Conservation (phyloP, 2,113 vertebrate genomes). For the Gracilinanus agilis region DNA sequence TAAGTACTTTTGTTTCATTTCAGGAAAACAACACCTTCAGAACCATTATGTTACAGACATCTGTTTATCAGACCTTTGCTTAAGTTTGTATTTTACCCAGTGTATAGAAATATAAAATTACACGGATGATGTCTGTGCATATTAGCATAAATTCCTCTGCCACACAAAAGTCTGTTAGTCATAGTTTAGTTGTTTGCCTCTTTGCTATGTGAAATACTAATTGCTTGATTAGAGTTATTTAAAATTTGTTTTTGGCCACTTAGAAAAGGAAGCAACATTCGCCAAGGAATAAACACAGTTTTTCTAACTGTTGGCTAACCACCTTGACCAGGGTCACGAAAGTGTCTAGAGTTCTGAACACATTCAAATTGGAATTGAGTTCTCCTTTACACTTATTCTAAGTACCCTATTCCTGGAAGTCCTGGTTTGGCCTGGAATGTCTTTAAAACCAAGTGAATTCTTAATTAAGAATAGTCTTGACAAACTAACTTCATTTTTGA, state of each 20-base stretch:
- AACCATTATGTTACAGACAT: slow-evolving; percentile 74
- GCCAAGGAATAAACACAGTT: background rate
- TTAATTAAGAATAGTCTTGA: background rate
- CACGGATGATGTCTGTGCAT: background rate
- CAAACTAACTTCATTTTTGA: background rate
- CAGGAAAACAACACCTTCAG: slow-evolving; percentile 78
- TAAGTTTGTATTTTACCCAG: slow-evolving; percentile 74
- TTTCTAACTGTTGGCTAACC: background rate
- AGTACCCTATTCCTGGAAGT: background rate
- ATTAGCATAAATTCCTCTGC: slow-evolving; percentile 71
- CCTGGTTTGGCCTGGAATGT: background rate
- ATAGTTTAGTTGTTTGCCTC: background rate
- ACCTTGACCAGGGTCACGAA: too few relatives aligned
- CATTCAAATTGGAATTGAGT: background rate
- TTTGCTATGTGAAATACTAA: slow-evolving; percentile 4
- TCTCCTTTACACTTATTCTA: background rate
- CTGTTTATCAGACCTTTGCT: slow-evolving; percentile 80
- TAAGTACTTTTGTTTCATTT: slow-evolving; percentile 74
- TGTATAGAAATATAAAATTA: slow-evolving; percentile 70
- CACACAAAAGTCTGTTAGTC: background rate
- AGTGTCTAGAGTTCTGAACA: background rate
- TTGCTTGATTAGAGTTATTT: background rate
- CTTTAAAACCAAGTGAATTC: background rate
- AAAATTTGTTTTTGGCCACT: background rate
- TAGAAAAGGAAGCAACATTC: background rate